phyloP scores from a whole-genome alignment of 1,140 invertebrate species.

The Goniozus legneri region DNA sequence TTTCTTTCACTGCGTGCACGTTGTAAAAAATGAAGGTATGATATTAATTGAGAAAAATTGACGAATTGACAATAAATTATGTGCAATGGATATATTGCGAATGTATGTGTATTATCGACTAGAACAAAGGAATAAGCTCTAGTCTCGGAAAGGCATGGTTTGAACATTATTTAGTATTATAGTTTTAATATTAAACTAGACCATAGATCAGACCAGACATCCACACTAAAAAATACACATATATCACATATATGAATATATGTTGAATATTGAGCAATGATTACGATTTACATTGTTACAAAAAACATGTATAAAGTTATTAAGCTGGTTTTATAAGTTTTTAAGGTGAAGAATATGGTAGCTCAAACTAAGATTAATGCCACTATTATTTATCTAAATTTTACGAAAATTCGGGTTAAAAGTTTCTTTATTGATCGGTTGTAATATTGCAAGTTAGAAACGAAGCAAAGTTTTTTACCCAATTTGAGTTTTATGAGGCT shows the following conservation, averaged over 20 bases:
- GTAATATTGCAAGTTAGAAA: no score
- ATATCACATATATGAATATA: constrained; percentile 51
- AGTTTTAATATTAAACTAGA: constrained; percentile 50
- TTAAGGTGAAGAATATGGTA: constrained; percentile 38
- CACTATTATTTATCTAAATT: constrained; percentile 45
- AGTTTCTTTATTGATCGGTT: no score
- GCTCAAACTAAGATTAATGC: constrained; percentile 45
- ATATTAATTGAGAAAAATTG: constrained; percentile 4
- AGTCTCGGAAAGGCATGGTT: constrained; percentile 44
- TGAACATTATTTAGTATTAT: constrained; percentile 53
- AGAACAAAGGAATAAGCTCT: constrained; percentile 27
- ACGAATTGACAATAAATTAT: constrained; percentile 7
- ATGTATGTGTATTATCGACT: neutral
- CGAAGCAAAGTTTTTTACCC: no score
- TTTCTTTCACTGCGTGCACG: neutral
- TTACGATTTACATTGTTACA: constrained; percentile 54
- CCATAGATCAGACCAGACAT: constrained; percentile 46
- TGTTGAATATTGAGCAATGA: constrained; percentile 55
- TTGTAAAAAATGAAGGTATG: neutral
- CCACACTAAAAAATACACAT: constrained; percentile 51
- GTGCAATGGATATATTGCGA: neutral
- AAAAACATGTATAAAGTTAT: constrained; percentile 56
- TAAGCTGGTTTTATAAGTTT: constrained; percentile 53
- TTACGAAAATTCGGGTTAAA: no score
- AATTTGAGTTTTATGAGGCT: no score